phyloP scores from a whole-genome alignment of 2,797 vertebrate genomes.

The Micrastur ruficollis region DNA sequence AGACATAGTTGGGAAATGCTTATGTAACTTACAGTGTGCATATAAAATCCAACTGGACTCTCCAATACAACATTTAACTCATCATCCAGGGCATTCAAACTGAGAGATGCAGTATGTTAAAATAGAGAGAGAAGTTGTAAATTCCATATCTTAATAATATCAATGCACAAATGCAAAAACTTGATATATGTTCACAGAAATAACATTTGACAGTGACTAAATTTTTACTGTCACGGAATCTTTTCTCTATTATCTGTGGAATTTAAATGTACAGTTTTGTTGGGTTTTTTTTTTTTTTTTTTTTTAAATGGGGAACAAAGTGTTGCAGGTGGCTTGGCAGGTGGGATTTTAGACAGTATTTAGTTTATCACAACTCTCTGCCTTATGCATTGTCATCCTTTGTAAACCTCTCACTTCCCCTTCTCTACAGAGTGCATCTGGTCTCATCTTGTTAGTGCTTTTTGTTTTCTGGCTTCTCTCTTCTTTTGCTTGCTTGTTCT shows the following conservation, averaged over 20 bases:
- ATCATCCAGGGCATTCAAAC: background rate
- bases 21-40: background rate
- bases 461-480: background rate
- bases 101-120: background rate
- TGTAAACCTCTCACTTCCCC: background rate
- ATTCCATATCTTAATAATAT: accelerated
- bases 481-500: background rate
- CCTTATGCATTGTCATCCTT: background rate
- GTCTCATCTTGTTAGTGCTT: background rate
- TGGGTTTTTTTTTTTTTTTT: background rate
- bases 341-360: background rate
- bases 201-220: background rate
- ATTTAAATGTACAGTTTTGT: background rate
- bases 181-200: background rate
- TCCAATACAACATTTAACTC: background rate
- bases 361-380: background rate
- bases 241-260: background rate
- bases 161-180: background rate
- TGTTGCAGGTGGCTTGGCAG: background rate
- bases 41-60: background rate
- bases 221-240: background rate
- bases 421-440: background rate
- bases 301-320: background rate
- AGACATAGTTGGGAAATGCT: background rate
- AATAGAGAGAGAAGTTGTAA: background rate